Base-by-base conservation (phyloP, 2,888 invertebrate species). In the Xestia sexstrigata region DNA sequence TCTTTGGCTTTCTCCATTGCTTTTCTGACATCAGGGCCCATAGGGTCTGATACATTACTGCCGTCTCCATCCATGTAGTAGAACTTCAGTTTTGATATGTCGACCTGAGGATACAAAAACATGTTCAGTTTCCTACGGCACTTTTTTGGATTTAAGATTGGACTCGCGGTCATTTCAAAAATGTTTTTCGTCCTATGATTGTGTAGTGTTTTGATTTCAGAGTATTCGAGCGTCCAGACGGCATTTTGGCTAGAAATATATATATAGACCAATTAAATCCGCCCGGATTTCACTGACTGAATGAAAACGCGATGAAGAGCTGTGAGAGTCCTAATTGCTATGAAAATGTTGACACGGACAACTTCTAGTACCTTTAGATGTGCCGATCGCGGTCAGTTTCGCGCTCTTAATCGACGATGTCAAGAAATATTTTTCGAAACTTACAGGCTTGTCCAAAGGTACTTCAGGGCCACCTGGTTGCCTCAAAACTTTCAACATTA, bases 51-150 rank as follows among this genome's bases (percentile, higher is more conserved):
- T 71, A 98, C 95, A 42, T 97, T 97, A 72, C 98, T 97, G 8
- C 97, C 98, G 86, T 98, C 98, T 82, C 98, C 98, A 86, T 98
- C 98, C 97, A 99, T 98, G 91, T 98, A 99, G 92, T 97, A 99
- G 88, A 98, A 97, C 79, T 97, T 98, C 52, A 99, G 92, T 83
- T 98, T 97, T 63, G 97, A 97, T 62, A 98, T 81, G 74, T 97
- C 94, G 5, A 97, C 96, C 98, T 98, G 92, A 52, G 94, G 93
- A 75, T 62, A 58, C 1, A 39, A 15, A 30, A 26, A 26, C 9
- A 15, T n/a, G 2, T 63, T 68, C 9, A 60, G 39, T 72, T n/a
- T 17, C 9, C 15, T 42, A 9, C 0, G 7, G 7, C 30, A 45
- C 17, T n/a, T 11, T 15, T 20, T 7, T 42, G 35, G 35, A 52